phyloP scores from a whole-genome alignment of 2,888 invertebrate genomes.

The Chirona hameri region DNA sequence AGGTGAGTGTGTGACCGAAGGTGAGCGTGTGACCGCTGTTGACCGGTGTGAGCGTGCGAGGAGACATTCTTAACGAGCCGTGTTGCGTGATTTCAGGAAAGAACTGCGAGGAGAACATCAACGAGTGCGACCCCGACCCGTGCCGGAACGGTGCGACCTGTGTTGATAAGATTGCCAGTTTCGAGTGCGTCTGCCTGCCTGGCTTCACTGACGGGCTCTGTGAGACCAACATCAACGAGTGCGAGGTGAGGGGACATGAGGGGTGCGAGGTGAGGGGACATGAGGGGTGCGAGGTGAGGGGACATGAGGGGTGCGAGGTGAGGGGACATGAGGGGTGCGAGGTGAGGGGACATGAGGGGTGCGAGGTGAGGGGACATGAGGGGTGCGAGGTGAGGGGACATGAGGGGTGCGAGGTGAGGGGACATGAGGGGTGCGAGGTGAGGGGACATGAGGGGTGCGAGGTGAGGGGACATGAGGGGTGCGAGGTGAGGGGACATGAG shows the following conservation, averaged over 20 bases:
- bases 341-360: conserved; percentile 34
- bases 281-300: too few species aligned
- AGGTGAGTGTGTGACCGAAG: too few species aligned
- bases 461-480: too few species aligned
- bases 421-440: too few species aligned
- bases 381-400: too few species aligned
- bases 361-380: too few species aligned
- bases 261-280: neutral
- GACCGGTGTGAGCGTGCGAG: neutral
- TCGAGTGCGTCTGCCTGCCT: conserved; percentile 43
- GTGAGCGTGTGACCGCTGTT: neutral
- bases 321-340: neutral
- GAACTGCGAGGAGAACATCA: conserved; percentile 70
- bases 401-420: too few species aligned
- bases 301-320: neutral
- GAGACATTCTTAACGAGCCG: neutral
- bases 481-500: too few species aligned
- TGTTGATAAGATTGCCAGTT: conserved; percentile 41
- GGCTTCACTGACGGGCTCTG: conserved; percentile 44
- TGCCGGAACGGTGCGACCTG: conserved; percentile 43
- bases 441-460: too few species aligned
- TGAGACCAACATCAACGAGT: conserved; percentile 45
- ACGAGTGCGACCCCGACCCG: conserved; percentile 60
- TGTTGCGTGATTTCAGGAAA: conserved; percentile 41
- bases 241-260: conserved; percentile 40